phyloP scores from a whole-genome alignment of 2,888 invertebrate species.

The Lasioglossum villosulum region DNA sequence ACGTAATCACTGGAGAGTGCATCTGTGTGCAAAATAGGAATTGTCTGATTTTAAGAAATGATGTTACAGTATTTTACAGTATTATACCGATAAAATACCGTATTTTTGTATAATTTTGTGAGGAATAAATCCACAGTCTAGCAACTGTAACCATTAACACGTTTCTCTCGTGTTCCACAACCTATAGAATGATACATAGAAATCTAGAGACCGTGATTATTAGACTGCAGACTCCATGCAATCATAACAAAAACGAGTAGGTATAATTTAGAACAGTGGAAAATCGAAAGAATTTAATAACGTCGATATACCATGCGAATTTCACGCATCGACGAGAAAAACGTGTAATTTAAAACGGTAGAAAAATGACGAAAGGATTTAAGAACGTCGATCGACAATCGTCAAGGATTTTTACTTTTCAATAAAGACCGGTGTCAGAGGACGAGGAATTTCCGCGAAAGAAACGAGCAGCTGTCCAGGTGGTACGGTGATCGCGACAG shows the following conservation, averaged over 20 bases:
- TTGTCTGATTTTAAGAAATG: too few relatives aligned
- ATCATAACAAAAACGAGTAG: not conserved
- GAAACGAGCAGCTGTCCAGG: conserved; percentile 6
- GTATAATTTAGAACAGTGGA: not conserved
- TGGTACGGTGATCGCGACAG: not conserved
- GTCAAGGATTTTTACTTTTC: not conserved
- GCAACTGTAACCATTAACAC: too few relatives aligned
- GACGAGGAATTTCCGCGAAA: not conserved
- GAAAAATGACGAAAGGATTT: not conserved
- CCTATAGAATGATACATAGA: not conserved
- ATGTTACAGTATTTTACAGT: too few relatives aligned
- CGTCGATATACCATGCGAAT: not conserved
- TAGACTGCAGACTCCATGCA: not conserved
- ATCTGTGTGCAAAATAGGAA: too few relatives aligned
- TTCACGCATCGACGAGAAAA: not conserved
- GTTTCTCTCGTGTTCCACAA: not conserved
- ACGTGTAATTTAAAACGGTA: not conserved
- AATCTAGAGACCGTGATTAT: not conserved
- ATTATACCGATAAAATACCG: too few relatives aligned
- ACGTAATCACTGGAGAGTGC: too few relatives aligned
- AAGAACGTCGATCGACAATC: too few relatives aligned
- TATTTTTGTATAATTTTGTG: not conserved
- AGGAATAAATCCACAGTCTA: not conserved
- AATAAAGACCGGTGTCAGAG: not conserved
- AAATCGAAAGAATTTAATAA: not conserved